A percentile compares a stretch with the other conserved stretches of the same genome.
Conservation (phyloP, 2,113 vertebrate species). For the Leptobrachium ailaonicum region DNA sequence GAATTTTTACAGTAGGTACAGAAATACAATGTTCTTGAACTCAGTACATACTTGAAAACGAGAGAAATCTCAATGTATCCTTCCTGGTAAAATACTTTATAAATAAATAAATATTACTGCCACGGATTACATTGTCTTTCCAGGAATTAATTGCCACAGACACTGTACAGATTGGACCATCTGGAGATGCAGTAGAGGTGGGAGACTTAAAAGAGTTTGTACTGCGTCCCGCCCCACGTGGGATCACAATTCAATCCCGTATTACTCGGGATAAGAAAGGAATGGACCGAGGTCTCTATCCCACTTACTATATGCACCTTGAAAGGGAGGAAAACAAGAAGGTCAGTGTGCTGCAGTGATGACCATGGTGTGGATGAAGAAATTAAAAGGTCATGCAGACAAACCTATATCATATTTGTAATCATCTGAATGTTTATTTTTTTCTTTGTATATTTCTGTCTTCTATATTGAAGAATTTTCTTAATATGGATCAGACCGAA, state of each 20-base stretch:
- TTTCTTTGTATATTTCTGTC: too few relatives aligned
- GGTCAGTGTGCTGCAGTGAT: slow-evolving; percentile 62
- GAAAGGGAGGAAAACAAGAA: slow-evolving; percentile 89
- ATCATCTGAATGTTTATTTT: too few relatives aligned
- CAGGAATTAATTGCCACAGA: slow-evolving; percentile 31
- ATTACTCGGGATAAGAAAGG: slow-evolving; percentile 94
- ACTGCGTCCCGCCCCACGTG: slow-evolving; percentile 81
- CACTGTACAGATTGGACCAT: background rate
- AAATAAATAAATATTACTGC: background rate
- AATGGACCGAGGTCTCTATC: slow-evolving; percentile 92
- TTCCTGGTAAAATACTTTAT: too few relatives aligned
- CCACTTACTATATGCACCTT: slow-evolving; percentile 96
- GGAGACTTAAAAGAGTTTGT: slow-evolving; percentile 88
- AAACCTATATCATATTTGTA: too few relatives aligned
- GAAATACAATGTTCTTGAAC: too few relatives aligned
- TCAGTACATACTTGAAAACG: too few relatives aligned
- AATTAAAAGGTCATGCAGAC: too few relatives aligned
- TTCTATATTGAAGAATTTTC: too few relatives aligned
- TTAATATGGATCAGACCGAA: too few relatives aligned
- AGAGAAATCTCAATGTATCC: too few relatives aligned
- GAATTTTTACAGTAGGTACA: too few relatives aligned
- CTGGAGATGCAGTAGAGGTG: slow-evolving; percentile 66
- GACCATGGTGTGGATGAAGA: background rate
- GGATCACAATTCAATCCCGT: slow-evolving; percentile 82
- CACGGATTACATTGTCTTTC: background rate